Evolutionary conservation across 1,140 invertebrate genomes (phyloP), one percentile per base, ranked within the genome.

Genomic region (Hylaeus anthracinus): DNA sequence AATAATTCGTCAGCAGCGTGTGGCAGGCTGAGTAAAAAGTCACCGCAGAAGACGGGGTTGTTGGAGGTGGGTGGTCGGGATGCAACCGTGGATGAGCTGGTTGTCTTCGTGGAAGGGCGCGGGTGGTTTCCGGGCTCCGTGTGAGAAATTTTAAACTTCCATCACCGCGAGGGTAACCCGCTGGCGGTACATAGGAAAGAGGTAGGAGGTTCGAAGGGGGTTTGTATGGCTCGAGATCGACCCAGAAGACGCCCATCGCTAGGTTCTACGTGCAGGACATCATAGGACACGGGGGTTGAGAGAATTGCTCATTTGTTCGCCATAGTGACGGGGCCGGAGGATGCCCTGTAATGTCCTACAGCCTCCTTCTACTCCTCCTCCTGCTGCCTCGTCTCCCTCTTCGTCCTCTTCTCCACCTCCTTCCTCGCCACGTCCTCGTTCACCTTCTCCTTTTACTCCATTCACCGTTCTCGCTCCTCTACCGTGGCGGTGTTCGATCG

Each of bases 221-320:
- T 75, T 79, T 84, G 76, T 88, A 88, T 85, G 84, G 79, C 82
- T 82, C 86, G 79, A 87, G 82, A 88, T 88, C 86, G 86, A 88
- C 86, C 86, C 86, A 88, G 86, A 88, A 88, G 86, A 87, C 86
- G 85, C 85, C 86, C 86, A 87, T 87, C 83, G 85, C 86, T 76
- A 82, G 83, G 89, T 91, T 84, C 89, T 90, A 90, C 90, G 89
- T 91, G 90, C 89, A 90, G 90, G 87, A 90, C 90, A 91, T 90
- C 90, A 90, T 90, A 89, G 88, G 86, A 89, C 88, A 90, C 88
- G 85, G 82, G 87, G 88, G 89, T 88, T 91, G 90, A 90, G 90
- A 91, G 90, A 91, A 91, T 91, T 90, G 90, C 90, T 90, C 90
- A 91, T 91, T 91, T 91, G 90, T 91, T 90, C 90, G 90, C 76